Evolutionary conservation across 2,113 vertebrate genomes (phyloP), one percentile per base, ranked within the genome.

Genomic region (Butorides virescens): DNA sequence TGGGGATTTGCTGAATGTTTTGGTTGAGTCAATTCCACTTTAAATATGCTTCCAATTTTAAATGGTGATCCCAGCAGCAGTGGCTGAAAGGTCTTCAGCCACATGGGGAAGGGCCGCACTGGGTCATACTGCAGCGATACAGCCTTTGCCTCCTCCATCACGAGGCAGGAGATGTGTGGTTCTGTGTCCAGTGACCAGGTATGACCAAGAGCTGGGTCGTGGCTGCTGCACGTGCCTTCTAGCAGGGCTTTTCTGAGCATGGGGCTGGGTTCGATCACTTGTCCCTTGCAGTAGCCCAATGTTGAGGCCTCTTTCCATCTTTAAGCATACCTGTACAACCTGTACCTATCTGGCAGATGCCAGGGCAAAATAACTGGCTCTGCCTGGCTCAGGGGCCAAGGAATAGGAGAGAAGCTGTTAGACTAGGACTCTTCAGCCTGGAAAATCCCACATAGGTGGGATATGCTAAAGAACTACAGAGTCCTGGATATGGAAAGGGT

Each of bases 151-250:
- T 78, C 23, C 19, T 46, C 65, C 11, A 13, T 19, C 53, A 8
- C 1, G 3, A 76, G 56, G 52, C 39, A 76, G 74, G 55, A 87
- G 26, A 15, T 52, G 29, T 0, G 0, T 0, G 2, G 4, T n/a
- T 39, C 62, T 77, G 55, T 50, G 42, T 74, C 29, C 37, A 63
- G 46, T 50, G 29, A 36, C 32, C 1, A 5, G 27, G 34, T 15
- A 21, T 42, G 26, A 36, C 42, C 32, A 75, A 23, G 18, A 67
- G 9, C 58, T 62, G 59, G 30, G 10, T 49, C 1, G 1, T 47
- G 70, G 11, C 37, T 86, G 49, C 3, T 65, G 16, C 1, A 0
- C 0, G 0, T 62, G 19, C 36, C 42, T 49, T 25, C 34, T 79
- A 42, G 30, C 37, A 86, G 49, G 32, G 50, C 8, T 79, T 61